These are phyloP conservation scores for Rotaria sp. DNA, from an alignment of 2,888 invertebrate genomes.

Conservation along the genomic window DNA sequence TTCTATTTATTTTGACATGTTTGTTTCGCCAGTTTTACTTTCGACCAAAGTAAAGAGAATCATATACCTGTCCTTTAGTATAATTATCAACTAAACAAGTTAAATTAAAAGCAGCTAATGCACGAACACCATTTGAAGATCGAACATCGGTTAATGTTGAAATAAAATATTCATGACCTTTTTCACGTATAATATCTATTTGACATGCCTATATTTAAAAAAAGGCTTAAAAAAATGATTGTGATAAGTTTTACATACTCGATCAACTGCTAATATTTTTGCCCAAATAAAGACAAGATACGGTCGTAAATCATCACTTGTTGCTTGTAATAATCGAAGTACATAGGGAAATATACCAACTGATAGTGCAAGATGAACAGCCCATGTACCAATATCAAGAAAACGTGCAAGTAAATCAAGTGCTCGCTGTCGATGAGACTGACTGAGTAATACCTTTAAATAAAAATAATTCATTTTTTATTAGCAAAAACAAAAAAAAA, in stretches of 20 bases:
- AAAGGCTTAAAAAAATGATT: neutral
- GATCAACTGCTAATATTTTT: slow-evolving; percentile 87
- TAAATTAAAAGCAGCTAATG: slow-evolving; percentile 35
- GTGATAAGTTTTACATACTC: slow-evolving; percentile 63
- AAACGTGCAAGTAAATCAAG: slow-evolving; percentile 83
- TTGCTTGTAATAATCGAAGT: slow-evolving; percentile 76
- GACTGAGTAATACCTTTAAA: slow-evolving; percentile 40
- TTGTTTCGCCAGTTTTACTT: too few relatives aligned
- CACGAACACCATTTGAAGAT: slow-evolving; percentile 19
- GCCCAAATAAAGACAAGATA: slow-evolving; percentile 97
- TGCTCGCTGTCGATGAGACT: slow-evolving; percentile 76
- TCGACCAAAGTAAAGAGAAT: too few relatives aligned
- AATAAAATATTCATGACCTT: slow-evolving; percentile 38
- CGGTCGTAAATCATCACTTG: slow-evolving; percentile 80
- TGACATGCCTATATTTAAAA: slow-evolving; percentile 17
- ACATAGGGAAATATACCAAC: slow-evolving; percentile 99
- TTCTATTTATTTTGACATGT: too few relatives aligned
- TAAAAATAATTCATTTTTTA: neutral
- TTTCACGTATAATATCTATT: slow-evolving; percentile 35
- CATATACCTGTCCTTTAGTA: slow-evolving; percentile 33
- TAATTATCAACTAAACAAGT: slow-evolving; percentile 33
- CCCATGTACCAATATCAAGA: slow-evolving; percentile 83
- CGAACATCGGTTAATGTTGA: slow-evolving; percentile 32
- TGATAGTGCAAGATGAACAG: slow-evolving; percentile 69
- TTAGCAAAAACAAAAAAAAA: neutral